phyloP scores from a whole-genome alignment of 37 sponge, comb jelly and placozoan genomes.

The Oscarella lobularis region DNA sequence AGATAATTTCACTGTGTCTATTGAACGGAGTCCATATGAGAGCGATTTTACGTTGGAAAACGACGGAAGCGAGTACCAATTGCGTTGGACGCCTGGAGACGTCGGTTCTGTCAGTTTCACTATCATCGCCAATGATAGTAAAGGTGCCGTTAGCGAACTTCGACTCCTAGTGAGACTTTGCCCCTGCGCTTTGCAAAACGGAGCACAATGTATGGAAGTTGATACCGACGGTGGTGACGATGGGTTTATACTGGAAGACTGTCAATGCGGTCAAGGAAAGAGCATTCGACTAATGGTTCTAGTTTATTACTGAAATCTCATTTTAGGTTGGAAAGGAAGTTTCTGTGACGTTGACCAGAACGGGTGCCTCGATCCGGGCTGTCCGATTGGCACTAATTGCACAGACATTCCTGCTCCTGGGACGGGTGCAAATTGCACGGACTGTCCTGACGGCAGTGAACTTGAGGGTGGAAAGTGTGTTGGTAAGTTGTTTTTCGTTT shows the following conservation, averaged over 20 bases:
- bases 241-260: not conserved
- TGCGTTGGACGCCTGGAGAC: slow-evolving; percentile 8
- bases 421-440: not conserved
- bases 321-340: not conserved
- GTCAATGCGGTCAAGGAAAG: not conserved
- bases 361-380: not conserved
- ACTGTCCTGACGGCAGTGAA: not conserved
- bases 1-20: slow-evolving; percentile 14
- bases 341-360: not conserved
- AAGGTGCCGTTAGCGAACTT: not conserved
- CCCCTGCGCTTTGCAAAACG: not conserved
- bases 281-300: no score
- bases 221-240: not conserved
- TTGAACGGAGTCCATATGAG: no score
- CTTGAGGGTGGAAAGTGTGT: not conserved
- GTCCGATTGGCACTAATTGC: not conserved
- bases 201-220: not conserved
- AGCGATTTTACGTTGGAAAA: not conserved
- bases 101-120: not conserved
- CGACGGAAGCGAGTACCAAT: slow-evolving; percentile 3
- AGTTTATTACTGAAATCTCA: no score
- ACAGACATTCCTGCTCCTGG: not conserved
- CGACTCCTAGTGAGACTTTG: not conserved
- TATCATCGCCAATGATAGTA: slow-evolving; percentile 21
- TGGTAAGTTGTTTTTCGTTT: not conserved